A percentile compares a stretch with the other conserved stretches of the same genome.
Conservation (phyloP, 2,888 invertebrate species). For the Ichneumoninae sp. region DNA sequence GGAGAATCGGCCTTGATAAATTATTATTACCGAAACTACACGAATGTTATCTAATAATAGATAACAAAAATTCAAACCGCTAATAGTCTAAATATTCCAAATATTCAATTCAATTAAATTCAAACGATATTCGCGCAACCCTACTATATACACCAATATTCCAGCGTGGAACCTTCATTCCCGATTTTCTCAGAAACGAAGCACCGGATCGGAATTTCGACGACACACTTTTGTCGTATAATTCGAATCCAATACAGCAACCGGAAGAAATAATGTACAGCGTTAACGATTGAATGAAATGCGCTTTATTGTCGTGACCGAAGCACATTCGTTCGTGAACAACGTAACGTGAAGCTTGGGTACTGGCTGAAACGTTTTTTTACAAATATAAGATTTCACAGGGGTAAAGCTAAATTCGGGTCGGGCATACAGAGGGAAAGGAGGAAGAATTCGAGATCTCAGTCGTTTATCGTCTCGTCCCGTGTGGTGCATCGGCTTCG, state of each 20-base stretch:
- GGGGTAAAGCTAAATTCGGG: conserved; percentile 1
- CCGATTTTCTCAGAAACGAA: too few species aligned
- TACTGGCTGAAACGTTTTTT: conserved; percentile 69
- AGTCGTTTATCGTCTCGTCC: conserved; percentile 34
- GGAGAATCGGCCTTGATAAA: conserved; percentile 8
- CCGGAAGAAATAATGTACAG: conserved; percentile 17
- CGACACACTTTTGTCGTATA: too few species aligned
- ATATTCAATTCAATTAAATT: too few species aligned
- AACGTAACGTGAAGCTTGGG: conserved; percentile 68
- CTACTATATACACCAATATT: too few species aligned
- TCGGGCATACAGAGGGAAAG: conserved; percentile 1
- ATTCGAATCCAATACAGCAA: too few species aligned
- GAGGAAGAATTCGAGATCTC: conserved; percentile 39
- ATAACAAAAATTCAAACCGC: conserved; percentile 25
- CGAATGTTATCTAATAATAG: conserved; percentile 38
- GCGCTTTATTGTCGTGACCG: conserved; percentile 80
- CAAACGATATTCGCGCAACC: too few species aligned
- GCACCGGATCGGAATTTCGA: too few species aligned
- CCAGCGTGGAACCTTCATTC: too few species aligned
- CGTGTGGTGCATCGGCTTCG: conserved; percentile 15
- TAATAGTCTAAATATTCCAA: too few species aligned
- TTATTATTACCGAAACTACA: conserved; percentile 22
- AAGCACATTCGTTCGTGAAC: conserved; percentile 74
- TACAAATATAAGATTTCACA: conserved; percentile 73
- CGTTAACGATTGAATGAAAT: conserved; percentile 74